Evolutionary conservation across 2,888 invertebrate species (phyloP).

Genomic region (Caradrina clavipalpis): DNA sequence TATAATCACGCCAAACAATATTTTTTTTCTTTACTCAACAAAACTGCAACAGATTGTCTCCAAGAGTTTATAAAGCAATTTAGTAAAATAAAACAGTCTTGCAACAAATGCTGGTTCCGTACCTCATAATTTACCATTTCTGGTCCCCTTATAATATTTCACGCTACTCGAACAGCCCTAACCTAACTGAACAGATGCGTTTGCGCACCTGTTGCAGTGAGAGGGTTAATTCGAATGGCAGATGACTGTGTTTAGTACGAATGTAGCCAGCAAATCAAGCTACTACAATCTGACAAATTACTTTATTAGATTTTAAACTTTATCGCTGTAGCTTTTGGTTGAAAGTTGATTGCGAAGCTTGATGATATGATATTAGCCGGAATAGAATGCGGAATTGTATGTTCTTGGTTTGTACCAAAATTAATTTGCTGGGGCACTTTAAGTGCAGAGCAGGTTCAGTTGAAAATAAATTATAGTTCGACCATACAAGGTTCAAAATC

Average conservation of each 20-base stretch:
- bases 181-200: slow-evolving; percentile 75
- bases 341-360: no score
- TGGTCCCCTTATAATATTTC: slow-evolving; percentile 65
- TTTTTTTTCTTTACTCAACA: slow-evolving; percentile 11
- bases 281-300: no score
- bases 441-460: no score
- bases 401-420: background rate
- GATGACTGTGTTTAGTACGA: slow-evolving; percentile 32
- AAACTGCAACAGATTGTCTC: slow-evolving; percentile 32
- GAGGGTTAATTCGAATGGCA: slow-evolving; percentile 45
- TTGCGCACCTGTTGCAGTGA: slow-evolving; percentile 70
- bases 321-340: no score
- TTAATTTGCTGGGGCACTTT: no score
- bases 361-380: background rate
- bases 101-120: slow-evolving; percentile 21
- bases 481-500: no score
- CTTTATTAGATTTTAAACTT: no score
- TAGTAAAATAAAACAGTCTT: slow-evolving; percentile 29
- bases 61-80: slow-evolving; percentile 40
- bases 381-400: background rate
- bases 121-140: slow-evolving; percentile 47
- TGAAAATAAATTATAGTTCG: no score
- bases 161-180: slow-evolving; percentile 72
- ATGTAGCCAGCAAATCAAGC: no score
- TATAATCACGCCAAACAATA: slow-evolving; percentile 17